Evolutionary conservation across 2,113 vertebrate genomes (phyloP), one percentile per base, ranked within the genome.

Genomic region (Megaceryle maxima): DNA sequence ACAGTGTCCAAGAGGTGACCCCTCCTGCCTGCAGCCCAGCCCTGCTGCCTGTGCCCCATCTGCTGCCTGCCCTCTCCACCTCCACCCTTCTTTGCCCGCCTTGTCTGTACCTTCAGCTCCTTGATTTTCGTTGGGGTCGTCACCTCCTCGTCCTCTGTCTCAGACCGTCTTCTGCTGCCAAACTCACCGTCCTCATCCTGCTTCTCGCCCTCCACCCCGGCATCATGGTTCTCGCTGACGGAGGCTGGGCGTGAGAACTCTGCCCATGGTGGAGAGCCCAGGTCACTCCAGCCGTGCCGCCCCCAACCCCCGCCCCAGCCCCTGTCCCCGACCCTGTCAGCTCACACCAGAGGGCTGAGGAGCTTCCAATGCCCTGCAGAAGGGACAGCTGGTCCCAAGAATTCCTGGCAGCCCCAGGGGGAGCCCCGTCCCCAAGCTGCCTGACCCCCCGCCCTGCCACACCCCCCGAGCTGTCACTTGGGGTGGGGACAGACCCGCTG

Each of bases 211-310:
- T 98, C 98, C 1, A 76, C 88, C 59, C 98, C 96, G 11, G 96
- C 89, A 0, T 99, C 98, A 0, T 99, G 99, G 96, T 99, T 99
- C 97, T 99, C 99, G 2, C 99, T 99, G 98, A 99, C 98, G 0
- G 99, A 99, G 33, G 99, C 98, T 5, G 99, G 99, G 88, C 98
- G 98, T 11, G 99, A 99, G 87, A 99, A 99, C 96, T 99, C 99
- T 98, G 98, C 93, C 83, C 84, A 0, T 4, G 13, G 83, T 67
- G 41, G 56, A 90, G n/a, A 76, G 31, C 33, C 11, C n/a, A n/a
- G n/a, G n/a, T n/a, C n/a, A n/a, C n/a, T n/a, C n/a, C n/a, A n/a
- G n/a, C n/a, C n/a, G n/a, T n/a, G n/a, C n/a, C n/a, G n/a, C n/a
- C n/a, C n/a, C n/a, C n/a, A n/a, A n/a, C n/a, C n/a, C n/a, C n/a